Evolutionary conservation across 2,888 invertebrate species (phyloP).

Genomic region (Eilema sororculum): DNA sequence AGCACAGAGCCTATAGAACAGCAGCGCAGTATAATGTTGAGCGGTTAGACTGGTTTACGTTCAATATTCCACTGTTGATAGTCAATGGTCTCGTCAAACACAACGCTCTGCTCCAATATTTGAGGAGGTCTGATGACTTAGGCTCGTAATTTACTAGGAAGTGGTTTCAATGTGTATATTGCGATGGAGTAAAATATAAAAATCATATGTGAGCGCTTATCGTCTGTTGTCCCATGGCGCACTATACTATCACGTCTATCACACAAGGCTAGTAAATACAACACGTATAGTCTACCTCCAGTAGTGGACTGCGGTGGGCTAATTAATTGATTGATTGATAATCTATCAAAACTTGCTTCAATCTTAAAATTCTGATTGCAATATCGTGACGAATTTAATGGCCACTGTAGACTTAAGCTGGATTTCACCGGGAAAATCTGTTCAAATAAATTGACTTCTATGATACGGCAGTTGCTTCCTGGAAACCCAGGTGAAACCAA

Average conservation of each 20-base stretch:
- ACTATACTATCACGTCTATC: neutral
- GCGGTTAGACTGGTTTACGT: neutral
- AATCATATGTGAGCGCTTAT: neutral
- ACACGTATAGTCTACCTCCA: no score
- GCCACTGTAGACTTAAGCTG: no score
- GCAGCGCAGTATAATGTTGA: neutral
- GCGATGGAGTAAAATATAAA: neutral
- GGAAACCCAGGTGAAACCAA: neutral
- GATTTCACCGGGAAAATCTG: no score
- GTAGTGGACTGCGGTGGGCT: no score
- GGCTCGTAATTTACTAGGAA: neutral
- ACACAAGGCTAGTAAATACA: no score
- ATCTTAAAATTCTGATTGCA: neutral
- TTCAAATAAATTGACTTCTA: no score
- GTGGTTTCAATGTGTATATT: neutral
- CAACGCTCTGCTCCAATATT: conserved; percentile 1
- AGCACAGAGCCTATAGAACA: neutral
- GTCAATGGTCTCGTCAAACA: conserved; percentile 9
- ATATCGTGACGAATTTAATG: no score
- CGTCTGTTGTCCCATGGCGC: neutral
- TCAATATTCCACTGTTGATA: neutral
- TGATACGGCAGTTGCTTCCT: no score
- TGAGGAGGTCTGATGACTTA: neutral
- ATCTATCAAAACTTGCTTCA: neutral
- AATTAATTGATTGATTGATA: no score